Evolutionary conservation across 2,797 vertebrate species (phyloP).

Genomic region (Hyperoplus immaculatus): DNA sequence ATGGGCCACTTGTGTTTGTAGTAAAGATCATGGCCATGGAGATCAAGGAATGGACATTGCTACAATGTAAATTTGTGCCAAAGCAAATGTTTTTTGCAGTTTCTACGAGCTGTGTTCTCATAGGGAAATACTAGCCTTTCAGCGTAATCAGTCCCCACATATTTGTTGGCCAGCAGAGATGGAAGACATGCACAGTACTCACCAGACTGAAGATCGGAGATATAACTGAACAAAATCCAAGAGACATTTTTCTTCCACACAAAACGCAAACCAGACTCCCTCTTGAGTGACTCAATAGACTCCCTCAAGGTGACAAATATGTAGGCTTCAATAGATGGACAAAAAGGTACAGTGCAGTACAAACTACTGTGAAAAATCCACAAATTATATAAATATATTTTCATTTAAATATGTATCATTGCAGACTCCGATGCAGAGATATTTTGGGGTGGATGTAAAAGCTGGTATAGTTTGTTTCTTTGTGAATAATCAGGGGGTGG

Average conservation of each 20-base stretch:
- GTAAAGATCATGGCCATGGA: constrained; percentile 81
- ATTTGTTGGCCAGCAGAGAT: constrained; percentile 79
- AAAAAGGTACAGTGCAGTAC: constrained; percentile 85
- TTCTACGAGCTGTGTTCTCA: constrained; percentile 87
- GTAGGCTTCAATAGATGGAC: constrained; percentile 84
- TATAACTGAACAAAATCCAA: constrained; percentile 78
- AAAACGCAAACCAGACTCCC: constrained; percentile 78
- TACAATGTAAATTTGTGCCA: constrained; percentile 88
- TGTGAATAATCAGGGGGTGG: constrained; percentile 81
- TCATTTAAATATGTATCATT: constrained; percentile 88
- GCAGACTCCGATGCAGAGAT: constrained; percentile 84
- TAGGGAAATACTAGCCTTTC: constrained; percentile 85
- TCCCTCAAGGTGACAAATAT: constrained; percentile 82
- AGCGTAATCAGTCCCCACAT: constrained; percentile 83
- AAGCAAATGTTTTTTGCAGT: constrained; percentile 90
- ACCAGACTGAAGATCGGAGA: constrained; percentile 77
- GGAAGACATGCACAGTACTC: constrained; percentile 81
- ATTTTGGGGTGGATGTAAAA: constrained; percentile 84
- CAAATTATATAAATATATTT: constrained; percentile 89
- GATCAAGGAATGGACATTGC: constrained; percentile 84
- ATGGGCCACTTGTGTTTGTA: constrained; percentile 85
- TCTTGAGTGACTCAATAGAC: constrained; percentile 82
- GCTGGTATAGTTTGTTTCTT: constrained; percentile 84
- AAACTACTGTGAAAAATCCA: constrained; percentile 88
- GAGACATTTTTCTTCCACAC: constrained; percentile 81